Evolutionary conservation across 2,797 vertebrate genomes (phyloP).

Genomic region (Acanthurus tractus): DNA sequence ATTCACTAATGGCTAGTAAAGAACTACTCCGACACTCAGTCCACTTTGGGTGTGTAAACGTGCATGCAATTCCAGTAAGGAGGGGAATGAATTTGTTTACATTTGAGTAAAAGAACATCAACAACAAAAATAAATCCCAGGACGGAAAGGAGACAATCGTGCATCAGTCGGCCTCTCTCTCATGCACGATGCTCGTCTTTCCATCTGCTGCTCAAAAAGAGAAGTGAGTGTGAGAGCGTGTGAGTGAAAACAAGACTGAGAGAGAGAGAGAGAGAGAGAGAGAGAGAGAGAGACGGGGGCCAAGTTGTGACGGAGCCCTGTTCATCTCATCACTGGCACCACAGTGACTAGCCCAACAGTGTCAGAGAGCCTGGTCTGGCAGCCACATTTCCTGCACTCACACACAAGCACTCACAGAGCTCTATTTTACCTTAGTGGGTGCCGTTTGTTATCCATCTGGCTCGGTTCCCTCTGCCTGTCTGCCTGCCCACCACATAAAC

Average conservation of each 20-base stretch:
- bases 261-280: neutral
- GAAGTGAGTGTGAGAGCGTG: conserved; percentile 34
- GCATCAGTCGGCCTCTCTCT: conserved; percentile 22
- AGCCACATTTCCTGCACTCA: conserved; percentile 74
- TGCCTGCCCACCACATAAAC: conserved; percentile 79
- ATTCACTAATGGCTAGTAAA: conserved; percentile 39
- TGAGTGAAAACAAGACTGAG: conserved; percentile 60
- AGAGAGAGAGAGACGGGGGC: conserved; percentile 25
- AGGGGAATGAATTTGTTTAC: conserved; percentile 50
- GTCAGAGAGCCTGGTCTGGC: conserved; percentile 77
- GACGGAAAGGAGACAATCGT: conserved; percentile 56
- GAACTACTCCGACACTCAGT: conserved; percentile 18
- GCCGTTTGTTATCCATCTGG: conserved; percentile 81
- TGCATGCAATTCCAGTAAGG: conserved; percentile 41
- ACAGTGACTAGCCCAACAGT: conserved; percentile 80
- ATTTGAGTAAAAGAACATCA: conserved; percentile 58
- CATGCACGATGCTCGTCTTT: conserved; percentile 29
- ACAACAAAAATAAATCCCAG: conserved; percentile 48
- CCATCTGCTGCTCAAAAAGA: conserved; percentile 29
- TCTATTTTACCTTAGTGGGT: conserved; percentile 78
- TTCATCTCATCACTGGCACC: conserved; percentile 82
- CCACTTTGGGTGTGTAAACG: conserved; percentile 40
- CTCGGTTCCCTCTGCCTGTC: conserved; percentile 77
- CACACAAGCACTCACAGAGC: conserved; percentile 46
- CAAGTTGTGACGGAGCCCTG: conserved; percentile 64